These are phyloP conservation scores for Mormyrus proboscirostris DNA, from an alignment of 2,797 vertebrate genomes.

Conservation along the genomic window DNA sequence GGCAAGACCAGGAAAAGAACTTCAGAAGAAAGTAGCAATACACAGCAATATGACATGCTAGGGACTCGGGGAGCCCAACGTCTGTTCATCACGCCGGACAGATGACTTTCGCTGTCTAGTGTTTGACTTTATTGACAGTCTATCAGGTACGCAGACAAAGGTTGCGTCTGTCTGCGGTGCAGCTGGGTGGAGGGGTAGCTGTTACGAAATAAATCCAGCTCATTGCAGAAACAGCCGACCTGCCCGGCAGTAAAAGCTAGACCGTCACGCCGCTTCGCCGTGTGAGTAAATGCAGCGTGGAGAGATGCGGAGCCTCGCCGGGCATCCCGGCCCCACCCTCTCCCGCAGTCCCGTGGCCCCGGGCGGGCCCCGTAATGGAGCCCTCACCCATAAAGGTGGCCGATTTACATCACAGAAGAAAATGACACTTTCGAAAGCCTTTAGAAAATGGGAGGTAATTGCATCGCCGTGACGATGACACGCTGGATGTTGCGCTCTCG, in stretches of 20 bases:
- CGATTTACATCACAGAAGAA: not conserved
- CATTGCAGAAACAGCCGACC: not conserved
- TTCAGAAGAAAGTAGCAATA: not conserved
- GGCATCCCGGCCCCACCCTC: too few relatives aligned
- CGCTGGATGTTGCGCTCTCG: not conserved
- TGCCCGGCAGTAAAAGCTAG: not conserved
- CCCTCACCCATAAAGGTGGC: not conserved
- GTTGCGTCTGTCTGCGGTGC: not conserved
- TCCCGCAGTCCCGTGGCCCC: not conserved
- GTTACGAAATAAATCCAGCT: not conserved
- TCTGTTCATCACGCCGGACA: not conserved
- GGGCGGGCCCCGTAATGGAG: not conserved
- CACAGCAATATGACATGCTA: not conserved
- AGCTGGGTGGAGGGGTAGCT: not conserved
- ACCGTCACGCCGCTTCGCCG: not conserved
- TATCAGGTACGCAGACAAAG: not conserved
- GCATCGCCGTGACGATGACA: not conserved
- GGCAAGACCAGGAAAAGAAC: not conserved
- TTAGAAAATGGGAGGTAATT: not conserved
- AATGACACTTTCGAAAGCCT: slow-evolving; percentile 2
- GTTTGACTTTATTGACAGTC: not conserved
- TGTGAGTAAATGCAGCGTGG: not conserved
- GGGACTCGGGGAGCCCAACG: not conserved
- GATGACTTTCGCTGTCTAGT: not conserved
- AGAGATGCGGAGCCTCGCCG: not conserved